Percentiles rank a stretch among this genome's conserved stretches.
Conservation (phyloP, 2,113 vertebrate species). For the Rhegmatorhina hoffmannsi region DNA sequence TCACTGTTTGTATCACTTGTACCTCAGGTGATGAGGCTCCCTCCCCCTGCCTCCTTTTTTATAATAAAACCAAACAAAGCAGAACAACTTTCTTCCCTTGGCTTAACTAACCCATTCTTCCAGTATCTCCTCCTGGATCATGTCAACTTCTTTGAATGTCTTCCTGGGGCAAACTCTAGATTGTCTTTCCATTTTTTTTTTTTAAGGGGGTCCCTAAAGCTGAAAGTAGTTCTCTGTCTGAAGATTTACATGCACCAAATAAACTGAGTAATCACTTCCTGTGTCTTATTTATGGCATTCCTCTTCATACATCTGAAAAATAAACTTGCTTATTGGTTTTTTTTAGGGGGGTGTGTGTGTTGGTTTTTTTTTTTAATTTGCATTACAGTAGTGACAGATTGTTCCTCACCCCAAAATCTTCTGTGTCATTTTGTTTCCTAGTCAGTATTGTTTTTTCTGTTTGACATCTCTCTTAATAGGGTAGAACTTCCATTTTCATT, state of each 20-base stretch:
- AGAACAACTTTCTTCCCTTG: background rate
- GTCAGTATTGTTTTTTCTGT: background rate
- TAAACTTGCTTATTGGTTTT: background rate
- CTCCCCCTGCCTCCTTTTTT: fast-evolving
- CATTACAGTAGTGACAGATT: background rate
- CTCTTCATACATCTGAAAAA: background rate
- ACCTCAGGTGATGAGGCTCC: background rate
- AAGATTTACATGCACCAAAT: background rate
- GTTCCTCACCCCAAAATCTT: background rate
- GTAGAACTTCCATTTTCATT: background rate
- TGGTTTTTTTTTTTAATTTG: background rate
- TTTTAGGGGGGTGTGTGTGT: no score
- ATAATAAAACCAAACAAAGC: background rate
- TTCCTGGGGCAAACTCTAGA: background rate
- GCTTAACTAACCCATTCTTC: background rate
- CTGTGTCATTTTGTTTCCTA: background rate
- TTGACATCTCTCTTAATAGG: background rate
- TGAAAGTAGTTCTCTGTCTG: background rate
- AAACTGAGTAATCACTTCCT: background rate
- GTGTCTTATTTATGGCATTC: background rate
- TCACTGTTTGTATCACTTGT: background rate
- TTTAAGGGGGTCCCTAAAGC: background rate
- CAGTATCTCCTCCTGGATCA: background rate
- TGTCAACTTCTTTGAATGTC: background rate
- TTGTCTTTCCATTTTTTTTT: background rate